A percentile compares a stretch with the other conserved stretches of the same genome.
These are phyloP conservation scores for Kryptolebias ocellatus DNA, from an alignment of 2,797 vertebrate species.

Conservation along the genomic window DNA sequence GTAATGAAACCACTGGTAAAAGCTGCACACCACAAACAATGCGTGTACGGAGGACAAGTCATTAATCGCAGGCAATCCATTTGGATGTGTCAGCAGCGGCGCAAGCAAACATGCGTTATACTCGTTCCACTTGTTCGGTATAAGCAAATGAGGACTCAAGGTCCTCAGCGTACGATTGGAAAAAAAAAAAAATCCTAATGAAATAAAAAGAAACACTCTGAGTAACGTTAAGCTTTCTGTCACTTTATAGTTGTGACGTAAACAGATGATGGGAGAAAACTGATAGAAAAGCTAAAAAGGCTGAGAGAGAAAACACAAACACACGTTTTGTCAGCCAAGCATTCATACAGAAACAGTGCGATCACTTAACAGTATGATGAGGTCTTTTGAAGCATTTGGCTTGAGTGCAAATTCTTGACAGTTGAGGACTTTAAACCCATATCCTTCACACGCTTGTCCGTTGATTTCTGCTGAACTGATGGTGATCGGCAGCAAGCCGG, in stretches of 20 bases:
- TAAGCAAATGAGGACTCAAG: background rate
- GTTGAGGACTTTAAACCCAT: slow-evolving; percentile 97
- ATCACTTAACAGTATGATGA: slow-evolving; percentile 92
- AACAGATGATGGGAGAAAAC: no score
- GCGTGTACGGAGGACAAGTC: background rate
- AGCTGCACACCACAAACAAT: background rate
- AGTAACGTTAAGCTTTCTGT: background rate
- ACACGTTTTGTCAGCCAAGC: no score
- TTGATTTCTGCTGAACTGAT: slow-evolving; percentile 92
- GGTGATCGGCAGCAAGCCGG: slow-evolving; percentile 90
- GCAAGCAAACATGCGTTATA: background rate
- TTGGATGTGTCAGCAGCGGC: background rate
- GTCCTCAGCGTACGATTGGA: no score
- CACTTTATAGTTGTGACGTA: no score
- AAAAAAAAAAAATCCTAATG: no score
- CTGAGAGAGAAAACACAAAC: no score
- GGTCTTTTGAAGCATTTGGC: slow-evolving; percentile 94
- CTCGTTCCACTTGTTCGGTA: background rate
- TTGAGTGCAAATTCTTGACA: slow-evolving; percentile 95
- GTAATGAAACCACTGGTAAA: background rate
- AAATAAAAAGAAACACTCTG: no score
- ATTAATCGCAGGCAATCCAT: background rate
- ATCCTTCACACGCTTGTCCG: slow-evolving; percentile 93
- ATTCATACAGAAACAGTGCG: background rate
- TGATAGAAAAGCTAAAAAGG: no score